Conservation (phyloP, 1,140 invertebrate genomes). For the Drosophila littoralis region DNA sequence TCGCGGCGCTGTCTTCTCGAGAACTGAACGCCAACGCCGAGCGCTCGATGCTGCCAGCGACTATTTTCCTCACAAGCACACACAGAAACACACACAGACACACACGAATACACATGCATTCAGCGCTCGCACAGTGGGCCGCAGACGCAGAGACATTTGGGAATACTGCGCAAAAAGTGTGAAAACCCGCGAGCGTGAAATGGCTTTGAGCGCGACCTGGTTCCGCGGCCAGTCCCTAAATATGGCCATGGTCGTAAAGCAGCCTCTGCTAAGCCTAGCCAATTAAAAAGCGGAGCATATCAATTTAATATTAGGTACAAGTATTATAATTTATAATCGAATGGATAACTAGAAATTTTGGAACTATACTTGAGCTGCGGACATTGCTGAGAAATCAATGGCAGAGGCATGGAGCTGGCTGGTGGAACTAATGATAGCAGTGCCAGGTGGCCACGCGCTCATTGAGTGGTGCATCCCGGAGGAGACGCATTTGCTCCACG, state of each 20-base stretch:
- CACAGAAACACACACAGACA: not conserved
- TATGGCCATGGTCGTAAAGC: conserved; percentile 47
- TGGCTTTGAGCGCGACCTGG: conserved; percentile 19
- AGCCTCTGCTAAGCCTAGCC: not conserved
- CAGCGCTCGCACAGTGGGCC: conserved; percentile 64
- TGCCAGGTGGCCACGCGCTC: conserved; percentile 76
- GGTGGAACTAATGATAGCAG: conserved; percentile 53
- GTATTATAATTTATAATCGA: not conserved
- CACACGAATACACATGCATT: conserved; percentile 6
- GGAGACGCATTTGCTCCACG: conserved; percentile 56
- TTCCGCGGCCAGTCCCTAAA: conserved; percentile 24
- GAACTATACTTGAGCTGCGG: conserved; percentile 8
- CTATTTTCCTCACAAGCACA: conserved; percentile 50
- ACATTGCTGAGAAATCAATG: conserved; percentile 27
- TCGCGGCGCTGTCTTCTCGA: conserved; percentile 72
- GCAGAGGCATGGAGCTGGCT: conserved; percentile 4
- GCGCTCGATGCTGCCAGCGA: conserved; percentile 39
- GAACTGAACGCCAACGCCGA: conserved; percentile 75
- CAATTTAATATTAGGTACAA: conserved; percentile 32
- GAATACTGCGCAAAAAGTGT: conserved; percentile 38
- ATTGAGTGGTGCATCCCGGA: conserved; percentile 56
- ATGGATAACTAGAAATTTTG: conserved; percentile 6
- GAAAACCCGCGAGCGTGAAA: conserved; percentile 49
- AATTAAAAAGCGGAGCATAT: conserved; percentile 34
- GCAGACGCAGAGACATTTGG: conserved; percentile 8